Evolutionary conservation across 2,888 invertebrate genomes (phyloP).

Genomic region (Ennomos fuscantarius): DNA sequence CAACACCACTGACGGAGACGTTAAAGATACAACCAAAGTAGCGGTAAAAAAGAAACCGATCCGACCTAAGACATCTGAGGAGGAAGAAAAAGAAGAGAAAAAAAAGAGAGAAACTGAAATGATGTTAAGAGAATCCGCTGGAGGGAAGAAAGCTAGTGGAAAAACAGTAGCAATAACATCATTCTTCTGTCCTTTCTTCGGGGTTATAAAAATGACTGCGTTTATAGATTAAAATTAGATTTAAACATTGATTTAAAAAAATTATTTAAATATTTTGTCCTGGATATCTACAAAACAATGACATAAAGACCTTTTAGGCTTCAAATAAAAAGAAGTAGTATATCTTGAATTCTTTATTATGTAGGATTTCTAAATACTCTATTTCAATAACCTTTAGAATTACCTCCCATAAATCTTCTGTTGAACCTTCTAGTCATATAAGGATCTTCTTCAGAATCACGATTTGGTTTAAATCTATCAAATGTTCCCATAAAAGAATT

Average conservation of each 20-base stretch:
- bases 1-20: neutral
- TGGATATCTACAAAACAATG: too few relatives aligned
- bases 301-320: too few relatives aligned
- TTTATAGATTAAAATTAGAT: constrained; percentile 44
- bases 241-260: neutral
- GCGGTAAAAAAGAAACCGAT: constrained; percentile 1
- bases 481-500: constrained; percentile 69
- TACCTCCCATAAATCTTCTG: constrained; percentile 58
- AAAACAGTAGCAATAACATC: constrained; percentile 51
- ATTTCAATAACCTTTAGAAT: constrained; percentile 1
- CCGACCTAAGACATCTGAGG: constrained; percentile 4
- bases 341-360: too few relatives aligned
- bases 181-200: constrained; percentile 71
- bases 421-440: constrained; percentile 76
- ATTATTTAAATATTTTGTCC: too few relatives aligned
- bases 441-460: constrained; percentile 58
- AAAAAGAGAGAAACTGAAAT: neutral
- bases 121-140: neutral
- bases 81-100: constrained; percentile 2
- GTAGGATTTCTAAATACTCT: neutral
- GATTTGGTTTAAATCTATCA: constrained; percentile 58
- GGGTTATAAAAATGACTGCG: constrained; percentile 60
- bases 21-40: neutral
- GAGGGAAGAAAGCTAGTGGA: neutral
- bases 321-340: too few relatives aligned